Base-by-base conservation (phyloP, 2,888 invertebrate species). In the Sphecodes monilicornis region DNA sequence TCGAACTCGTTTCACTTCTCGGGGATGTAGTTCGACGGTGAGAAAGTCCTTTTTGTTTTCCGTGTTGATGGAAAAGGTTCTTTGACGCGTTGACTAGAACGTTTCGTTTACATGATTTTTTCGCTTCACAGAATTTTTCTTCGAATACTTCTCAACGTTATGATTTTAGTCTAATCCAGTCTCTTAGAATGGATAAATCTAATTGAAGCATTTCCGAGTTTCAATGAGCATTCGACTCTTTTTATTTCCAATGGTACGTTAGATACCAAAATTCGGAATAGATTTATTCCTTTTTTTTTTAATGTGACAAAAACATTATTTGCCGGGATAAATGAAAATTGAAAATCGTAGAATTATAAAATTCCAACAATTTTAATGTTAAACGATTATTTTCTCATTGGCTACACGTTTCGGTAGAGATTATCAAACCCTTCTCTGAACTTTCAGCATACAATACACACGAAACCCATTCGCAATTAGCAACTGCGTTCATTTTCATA, bases 11-110 rank as follows among this genome's bases (percentile, higher is more conserved):
- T 26, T 57, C 11, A 8, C 18, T 36, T 10, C 36, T 36, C 36
- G n/a, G 22, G 22, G n/a, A 16, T 22, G 16, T 39, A 29, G 10
- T 36, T 18, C 36, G 8, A n/a, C 1, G 72, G 36, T 18, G 54
- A 57, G 54, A 68, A 80, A 76, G 54, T 76, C 70, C 29, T 72
- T 43, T 66, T 22, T 32, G 39, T 64, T 41, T 73, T 73, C 43
- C 18, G 39, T 13, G 13, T 5, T 16, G 3, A 10, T 0, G 22
- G 18, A 0, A 4, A 18, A 46, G 41, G 41, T 10, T 41, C 41
- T 18, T 22, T 22, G 1, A 50, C 22, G 4, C 18, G 50, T 54
- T 54, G 4, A n/a, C 22, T 11, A 43, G 41, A 39, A 8, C 39
- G 10, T 43, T 43, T 43, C 41, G 10, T 43, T 43, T 11, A 43